phyloP scores from a whole-genome alignment of 2,113 vertebrate genomes.

The Podocnemis expansa region DNA sequence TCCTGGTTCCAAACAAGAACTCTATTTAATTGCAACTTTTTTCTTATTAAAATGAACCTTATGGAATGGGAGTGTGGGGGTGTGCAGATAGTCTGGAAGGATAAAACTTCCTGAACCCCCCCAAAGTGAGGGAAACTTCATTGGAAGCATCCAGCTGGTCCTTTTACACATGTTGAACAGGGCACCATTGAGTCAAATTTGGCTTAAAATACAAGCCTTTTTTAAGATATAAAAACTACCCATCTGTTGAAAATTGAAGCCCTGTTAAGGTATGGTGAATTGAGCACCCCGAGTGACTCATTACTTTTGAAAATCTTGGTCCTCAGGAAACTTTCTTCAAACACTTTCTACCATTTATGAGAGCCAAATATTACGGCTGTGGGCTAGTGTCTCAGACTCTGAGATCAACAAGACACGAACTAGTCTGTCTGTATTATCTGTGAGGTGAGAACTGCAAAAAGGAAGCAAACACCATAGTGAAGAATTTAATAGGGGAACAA shows the following conservation, averaged over 20 bases:
- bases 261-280: neutral
- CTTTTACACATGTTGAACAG: neutral
- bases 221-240: neutral
- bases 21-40: neutral
- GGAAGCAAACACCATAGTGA: neutral
- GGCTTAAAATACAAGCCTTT: neutral
- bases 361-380: neutral
- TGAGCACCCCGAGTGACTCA: neutral
- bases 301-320: neutral
- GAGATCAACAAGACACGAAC: neutral
- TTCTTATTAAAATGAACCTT: neutral
- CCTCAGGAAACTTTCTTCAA: neutral
- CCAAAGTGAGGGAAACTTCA: neutral
- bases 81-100: neutral
- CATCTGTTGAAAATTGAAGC: neutral
- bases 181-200: neutral
- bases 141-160: neutral
- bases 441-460: neutral
- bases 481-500: neutral
- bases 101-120: neutral
- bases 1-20: rapidly evolving
- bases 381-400: neutral
- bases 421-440: neutral
- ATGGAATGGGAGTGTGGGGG: neutral
- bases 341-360: neutral